Conservation (phyloP, 1,140 invertebrate species). For the Ganaspis sp. region DNA sequence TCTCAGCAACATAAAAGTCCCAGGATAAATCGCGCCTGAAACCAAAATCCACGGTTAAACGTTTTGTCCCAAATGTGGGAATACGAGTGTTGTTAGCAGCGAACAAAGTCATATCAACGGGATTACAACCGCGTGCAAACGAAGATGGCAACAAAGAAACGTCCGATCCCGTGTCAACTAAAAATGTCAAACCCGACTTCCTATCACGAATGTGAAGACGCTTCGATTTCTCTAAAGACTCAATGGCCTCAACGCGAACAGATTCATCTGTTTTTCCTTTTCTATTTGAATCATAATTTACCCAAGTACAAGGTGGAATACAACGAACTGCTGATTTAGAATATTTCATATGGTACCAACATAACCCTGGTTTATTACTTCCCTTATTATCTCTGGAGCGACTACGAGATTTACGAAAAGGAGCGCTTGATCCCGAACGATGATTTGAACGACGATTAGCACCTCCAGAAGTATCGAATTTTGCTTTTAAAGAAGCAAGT, state of each 20-base stretch:
- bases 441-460: not conserved
- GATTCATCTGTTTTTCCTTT: conserved; percentile 35
- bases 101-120: not conserved
- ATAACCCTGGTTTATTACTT: not conserved
- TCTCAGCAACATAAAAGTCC: conserved; percentile 36
- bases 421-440: not conserved
- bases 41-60: conserved; percentile 44
- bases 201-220: not conserved
- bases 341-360: conserved; percentile 40
- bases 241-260: conserved; percentile 53
- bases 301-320: conserved; percentile 2
- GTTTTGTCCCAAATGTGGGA: conserved; percentile 43
- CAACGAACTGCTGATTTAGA: conserved; percentile 40
- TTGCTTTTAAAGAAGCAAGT: not conserved
- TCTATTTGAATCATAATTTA: not conserved
- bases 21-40: conserved; percentile 48
- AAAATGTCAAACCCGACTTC: no score
- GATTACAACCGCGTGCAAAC: no score
- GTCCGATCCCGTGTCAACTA: no score
- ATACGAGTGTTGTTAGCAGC: conserved; percentile 54
- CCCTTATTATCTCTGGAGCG: no score
- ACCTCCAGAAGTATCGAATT: not conserved
- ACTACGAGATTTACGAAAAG: not conserved
- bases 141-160: no score
- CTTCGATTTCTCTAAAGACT: conserved; percentile 29